Percentiles rank a stretch among this genome's conserved stretches.
These are phyloP conservation scores for Sminthurides aquaticus DNA, from an alignment of 2,888 invertebrate species.

Conservation along the genomic window DNA sequence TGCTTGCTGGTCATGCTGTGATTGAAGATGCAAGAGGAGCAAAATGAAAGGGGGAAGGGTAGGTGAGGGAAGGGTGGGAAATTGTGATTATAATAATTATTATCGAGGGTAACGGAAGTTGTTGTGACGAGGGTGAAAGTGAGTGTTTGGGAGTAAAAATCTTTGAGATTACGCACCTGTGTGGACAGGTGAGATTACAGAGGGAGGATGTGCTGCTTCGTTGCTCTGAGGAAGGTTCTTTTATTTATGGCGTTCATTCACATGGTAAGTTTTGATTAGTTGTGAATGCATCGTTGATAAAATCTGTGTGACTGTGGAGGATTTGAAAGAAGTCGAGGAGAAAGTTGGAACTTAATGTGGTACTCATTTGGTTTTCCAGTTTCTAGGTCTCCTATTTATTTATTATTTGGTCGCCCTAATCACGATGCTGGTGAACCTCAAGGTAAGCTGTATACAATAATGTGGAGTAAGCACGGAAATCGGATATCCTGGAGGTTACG, in stretches of 20 bases:
- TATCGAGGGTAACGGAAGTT: too few species aligned
- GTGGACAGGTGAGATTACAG: neutral
- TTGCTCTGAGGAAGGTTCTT: slow-evolving; percentile 21
- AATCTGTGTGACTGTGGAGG: neutral
- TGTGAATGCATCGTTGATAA: neutral
- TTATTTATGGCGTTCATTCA: slow-evolving; percentile 22
- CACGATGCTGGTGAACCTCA: slow-evolving; percentile 14
- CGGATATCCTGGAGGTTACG: too few species aligned
- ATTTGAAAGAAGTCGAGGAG: neutral
- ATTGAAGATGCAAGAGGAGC: neutral
- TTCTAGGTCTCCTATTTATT: slow-evolving; percentile 20
- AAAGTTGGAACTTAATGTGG: neutral
- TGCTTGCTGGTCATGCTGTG: too few species aligned
- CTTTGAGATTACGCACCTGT: neutral
- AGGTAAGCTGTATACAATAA: too few species aligned
- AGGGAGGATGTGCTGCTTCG: slow-evolving; percentile 20
- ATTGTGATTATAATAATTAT: neutral
- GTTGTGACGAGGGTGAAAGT: too few species aligned
- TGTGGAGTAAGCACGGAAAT: too few species aligned
- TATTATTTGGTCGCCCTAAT: slow-evolving; percentile 19
- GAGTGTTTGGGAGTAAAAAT: too few species aligned
- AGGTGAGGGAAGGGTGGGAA: neutral
- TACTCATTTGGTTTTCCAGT: too few species aligned
- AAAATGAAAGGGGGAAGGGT: neutral
- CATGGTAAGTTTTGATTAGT: slow-evolving; percentile 16